Evolutionary conservation across 1,140 invertebrate genomes (phyloP).

Genomic region (Hermetia illucens): DNA sequence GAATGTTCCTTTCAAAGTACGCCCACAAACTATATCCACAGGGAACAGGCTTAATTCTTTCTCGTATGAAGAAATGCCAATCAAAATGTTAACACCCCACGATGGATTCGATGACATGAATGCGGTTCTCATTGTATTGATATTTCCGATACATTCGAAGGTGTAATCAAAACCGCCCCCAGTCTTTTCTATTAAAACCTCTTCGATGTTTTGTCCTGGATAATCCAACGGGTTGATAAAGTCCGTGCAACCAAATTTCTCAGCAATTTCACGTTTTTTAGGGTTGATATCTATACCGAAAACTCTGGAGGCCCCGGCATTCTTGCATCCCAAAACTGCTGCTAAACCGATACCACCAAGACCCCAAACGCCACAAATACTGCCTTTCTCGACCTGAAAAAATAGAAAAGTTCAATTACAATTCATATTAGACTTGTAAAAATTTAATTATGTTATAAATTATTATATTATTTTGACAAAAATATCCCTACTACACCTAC

Average conservation of each 20-base stretch:
- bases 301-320: slow-evolving; percentile 70
- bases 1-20: slow-evolving; percentile 82
- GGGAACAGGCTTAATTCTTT: slow-evolving; percentile 88
- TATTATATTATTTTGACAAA: too few relatives aligned
- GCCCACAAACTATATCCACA: slow-evolving; percentile 79
- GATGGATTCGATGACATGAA: slow-evolving; percentile 92
- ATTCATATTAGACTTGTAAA: too few relatives aligned
- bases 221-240: slow-evolving; percentile 74
- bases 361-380: slow-evolving; percentile 79
- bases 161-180: slow-evolving; percentile 93
- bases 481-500: too few relatives aligned
- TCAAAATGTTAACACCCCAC: slow-evolving; percentile 91
- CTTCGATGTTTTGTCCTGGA: slow-evolving; percentile 54
- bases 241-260: slow-evolving; percentile 75
- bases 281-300: slow-evolving; percentile 87
- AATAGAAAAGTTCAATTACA: too few relatives aligned
- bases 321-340: slow-evolving; percentile 77
- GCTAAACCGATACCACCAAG: slow-evolving; percentile 88
- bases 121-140: slow-evolving; percentile 83
- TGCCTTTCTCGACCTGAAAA: slow-evolving; percentile 52
- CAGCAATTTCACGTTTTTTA: slow-evolving; percentile 67
- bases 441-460: too few relatives aligned
- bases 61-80: slow-evolving; percentile 78
- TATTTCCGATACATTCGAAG: slow-evolving; percentile 95
- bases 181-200: slow-evolving; percentile 77